These are phyloP conservation scores for Anorthoa munda DNA, from an alignment of 2,888 invertebrate species.

Conservation along the genomic window DNA sequence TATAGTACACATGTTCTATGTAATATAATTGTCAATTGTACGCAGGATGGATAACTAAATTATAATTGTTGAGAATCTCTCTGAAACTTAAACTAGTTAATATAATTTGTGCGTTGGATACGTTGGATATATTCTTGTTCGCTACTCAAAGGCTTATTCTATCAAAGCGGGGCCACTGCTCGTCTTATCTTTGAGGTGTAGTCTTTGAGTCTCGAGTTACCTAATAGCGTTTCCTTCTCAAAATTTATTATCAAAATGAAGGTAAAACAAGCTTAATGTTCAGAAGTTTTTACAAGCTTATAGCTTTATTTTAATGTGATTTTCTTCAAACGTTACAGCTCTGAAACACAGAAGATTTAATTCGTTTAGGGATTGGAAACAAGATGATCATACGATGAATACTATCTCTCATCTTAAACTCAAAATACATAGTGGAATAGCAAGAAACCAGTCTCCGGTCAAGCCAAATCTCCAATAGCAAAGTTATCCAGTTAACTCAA, in stretches of 20 bases:
- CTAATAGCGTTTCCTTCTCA: constrained; percentile 43
- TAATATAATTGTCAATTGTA: too few species aligned
- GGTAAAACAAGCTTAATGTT: constrained; percentile 20
- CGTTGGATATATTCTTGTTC: constrained; percentile 17
- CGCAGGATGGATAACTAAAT: not conserved
- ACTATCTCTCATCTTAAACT: not conserved
- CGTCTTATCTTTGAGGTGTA: constrained; percentile 33
- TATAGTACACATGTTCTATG: too few species aligned
- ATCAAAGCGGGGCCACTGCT: constrained; percentile 52
- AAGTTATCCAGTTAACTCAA: constrained; percentile 14
- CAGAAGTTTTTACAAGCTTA: constrained; percentile 30
- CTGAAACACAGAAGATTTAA: not conserved
- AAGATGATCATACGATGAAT: not conserved
- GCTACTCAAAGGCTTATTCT: constrained; percentile 60
- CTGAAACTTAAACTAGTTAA: constrained; percentile 6
- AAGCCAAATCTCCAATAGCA: constrained; percentile 10
- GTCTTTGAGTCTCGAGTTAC: constrained; percentile 22
- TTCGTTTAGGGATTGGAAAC: not conserved
- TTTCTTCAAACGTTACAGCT: constrained; percentile 1
- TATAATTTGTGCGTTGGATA: constrained; percentile 14
- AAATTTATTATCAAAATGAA: constrained; percentile 36
- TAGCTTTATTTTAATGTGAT: constrained; percentile 6
- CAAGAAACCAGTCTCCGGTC: constrained; percentile 10
- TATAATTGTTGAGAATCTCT: not conserved
- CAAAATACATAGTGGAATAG: not conserved